Conservation (phyloP, 2,888 invertebrate species). For the Glyphotaelius pellucidus region DNA sequence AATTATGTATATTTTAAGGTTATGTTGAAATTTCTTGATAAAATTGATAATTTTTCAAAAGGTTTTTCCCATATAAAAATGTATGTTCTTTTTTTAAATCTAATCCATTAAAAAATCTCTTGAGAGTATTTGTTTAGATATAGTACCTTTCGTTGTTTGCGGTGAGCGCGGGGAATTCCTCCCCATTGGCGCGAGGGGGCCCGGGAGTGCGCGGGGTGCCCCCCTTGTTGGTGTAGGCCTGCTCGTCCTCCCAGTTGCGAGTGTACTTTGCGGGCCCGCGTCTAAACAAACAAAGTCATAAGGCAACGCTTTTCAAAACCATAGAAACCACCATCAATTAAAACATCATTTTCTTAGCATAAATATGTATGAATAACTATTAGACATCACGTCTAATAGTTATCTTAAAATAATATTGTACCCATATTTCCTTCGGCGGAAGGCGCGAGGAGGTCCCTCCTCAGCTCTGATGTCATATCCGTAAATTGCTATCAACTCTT, state of each 20-base stretch:
- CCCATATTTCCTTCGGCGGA: constrained; percentile 92
- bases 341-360: too few species aligned
- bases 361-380: too few species aligned
- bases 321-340: too few species aligned
- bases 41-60: too few species aligned
- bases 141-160: not conserved
- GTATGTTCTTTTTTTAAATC: too few species aligned
- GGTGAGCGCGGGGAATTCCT: constrained; percentile 79
- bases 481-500: constrained; percentile 90
- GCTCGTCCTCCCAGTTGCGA: constrained; percentile 95
- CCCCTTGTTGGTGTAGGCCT: constrained; percentile 82
- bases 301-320: not conserved
- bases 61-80: too few species aligned
- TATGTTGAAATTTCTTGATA: not conserved
- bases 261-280: constrained; percentile 95
- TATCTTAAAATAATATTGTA: constrained; percentile 69
- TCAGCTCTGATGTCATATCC: constrained; percentile 97
- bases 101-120: too few species aligned
- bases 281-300: constrained; percentile 71
- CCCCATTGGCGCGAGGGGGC: constrained; percentile 72
- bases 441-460: constrained; percentile 92
- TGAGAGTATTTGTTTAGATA: not conserved
- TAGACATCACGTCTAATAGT: too few species aligned
- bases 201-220: constrained; percentile 8
- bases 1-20: not conserved